Percentiles rank a stretch among this genome's conserved stretches.
Evolutionary conservation across 2,113 vertebrate species (phyloP).

Genomic region (Leptosomus discolor): DNA sequence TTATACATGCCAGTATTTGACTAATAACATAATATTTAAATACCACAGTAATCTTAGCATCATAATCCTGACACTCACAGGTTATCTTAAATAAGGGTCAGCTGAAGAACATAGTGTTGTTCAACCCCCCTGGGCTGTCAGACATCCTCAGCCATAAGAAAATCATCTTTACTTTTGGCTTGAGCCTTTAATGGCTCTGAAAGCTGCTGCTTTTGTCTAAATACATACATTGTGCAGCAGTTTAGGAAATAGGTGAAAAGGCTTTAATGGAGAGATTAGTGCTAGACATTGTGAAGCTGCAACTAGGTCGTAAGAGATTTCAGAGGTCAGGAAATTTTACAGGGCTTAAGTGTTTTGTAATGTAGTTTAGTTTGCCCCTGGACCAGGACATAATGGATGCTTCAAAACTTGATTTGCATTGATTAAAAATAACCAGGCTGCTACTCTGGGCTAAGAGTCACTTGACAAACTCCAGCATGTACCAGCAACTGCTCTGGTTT

Average conservation of each 20-base stretch:
- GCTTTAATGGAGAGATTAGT: constrained; percentile 83
- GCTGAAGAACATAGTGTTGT: constrained; percentile 18
- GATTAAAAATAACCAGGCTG: constrained; percentile 71
- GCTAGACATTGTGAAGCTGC: constrained; percentile 36
- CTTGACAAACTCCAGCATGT: constrained; percentile 52
- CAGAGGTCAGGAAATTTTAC: constrained; percentile 73
- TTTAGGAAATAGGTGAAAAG: constrained; percentile 70
- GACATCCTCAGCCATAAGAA: constrained; percentile 67
- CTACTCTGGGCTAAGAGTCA: constrained; percentile 18
- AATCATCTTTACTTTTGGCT: constrained; percentile 71
- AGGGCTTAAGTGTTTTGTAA: constrained; percentile 78
- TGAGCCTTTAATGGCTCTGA: constrained; percentile 82
- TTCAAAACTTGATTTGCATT: constrained; percentile 69
- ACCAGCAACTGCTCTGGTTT: constrained; percentile 47
- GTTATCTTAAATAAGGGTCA: constrained; percentile 57
- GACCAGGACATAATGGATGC: constrained; percentile 61
- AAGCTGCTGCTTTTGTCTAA: constrained; percentile 76
- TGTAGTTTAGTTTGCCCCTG: constrained; percentile 61
- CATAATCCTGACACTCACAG: constrained; percentile 36
- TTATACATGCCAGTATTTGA: constrained; percentile 30
- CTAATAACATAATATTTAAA: constrained; percentile 67
- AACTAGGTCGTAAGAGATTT: constrained; percentile 76
- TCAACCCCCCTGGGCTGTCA: constrained; percentile 1
- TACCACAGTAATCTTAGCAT: constrained; percentile 56
- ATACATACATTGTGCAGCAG: constrained; percentile 53